phyloP scores from a whole-genome alignment of 2,888 invertebrate genomes.

The Pedicia rivosa region DNA sequence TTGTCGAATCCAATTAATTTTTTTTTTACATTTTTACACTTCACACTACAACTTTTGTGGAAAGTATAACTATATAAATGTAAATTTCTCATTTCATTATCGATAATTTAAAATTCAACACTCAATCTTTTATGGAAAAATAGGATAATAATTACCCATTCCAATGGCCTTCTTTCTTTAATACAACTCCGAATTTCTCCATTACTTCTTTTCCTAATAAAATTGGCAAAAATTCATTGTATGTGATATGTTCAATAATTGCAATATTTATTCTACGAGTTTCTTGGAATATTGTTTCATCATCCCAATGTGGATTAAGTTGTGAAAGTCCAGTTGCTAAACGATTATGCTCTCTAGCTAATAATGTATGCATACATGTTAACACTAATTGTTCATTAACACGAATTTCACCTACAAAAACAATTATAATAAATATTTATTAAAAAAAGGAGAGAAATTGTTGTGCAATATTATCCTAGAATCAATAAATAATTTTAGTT shows the following conservation, averaged over 20 bases:
- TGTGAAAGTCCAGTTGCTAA: slow-evolving; percentile 57
- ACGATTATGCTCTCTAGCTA: slow-evolving; percentile 84
- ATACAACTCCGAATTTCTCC: slow-evolving; percentile 74
- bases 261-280: slow-evolving; percentile 70
- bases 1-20: no score
- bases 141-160: no score
- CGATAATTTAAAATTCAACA: no score
- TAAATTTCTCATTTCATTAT: no score
- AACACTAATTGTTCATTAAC: slow-evolving; percentile 83
- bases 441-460: slow-evolving; percentile 8
- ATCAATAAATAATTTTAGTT: not conserved
- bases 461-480: not conserved
- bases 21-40: no score
- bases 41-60: no score
- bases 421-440: slow-evolving; percentile 2
- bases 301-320: slow-evolving; percentile 87
- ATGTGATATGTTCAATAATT: slow-evolving; percentile 77
- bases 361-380: slow-evolving; percentile 80
- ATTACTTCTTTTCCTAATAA: slow-evolving; percentile 79
- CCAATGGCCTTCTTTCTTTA: slow-evolving; percentile 54
- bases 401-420: slow-evolving; percentile 61
- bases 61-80: no score
- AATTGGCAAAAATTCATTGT: slow-evolving; percentile 79
- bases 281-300: slow-evolving; percentile 82
- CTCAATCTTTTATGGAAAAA: no score